Evolutionary conservation across 1,140 invertebrate species (phyloP).

Genomic region (Drosophila rhopaloa): DNA sequence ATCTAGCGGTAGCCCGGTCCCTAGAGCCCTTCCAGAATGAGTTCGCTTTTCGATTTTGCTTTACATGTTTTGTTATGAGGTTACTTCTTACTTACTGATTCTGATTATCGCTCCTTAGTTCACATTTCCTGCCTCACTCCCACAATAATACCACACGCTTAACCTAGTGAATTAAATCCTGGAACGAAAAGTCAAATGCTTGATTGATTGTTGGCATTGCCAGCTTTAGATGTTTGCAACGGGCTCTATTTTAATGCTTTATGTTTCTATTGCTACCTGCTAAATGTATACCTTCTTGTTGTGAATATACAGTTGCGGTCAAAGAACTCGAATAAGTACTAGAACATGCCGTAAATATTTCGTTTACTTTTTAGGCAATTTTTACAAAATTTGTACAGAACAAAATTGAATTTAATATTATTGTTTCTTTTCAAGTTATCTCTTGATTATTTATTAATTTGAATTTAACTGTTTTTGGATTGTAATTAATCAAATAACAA

Average conservation of each 20-base stretch:
- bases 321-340: not conserved
- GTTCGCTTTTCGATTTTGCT: slow-evolving; percentile 34
- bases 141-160: slow-evolving; percentile 8
- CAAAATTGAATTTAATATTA: no score
- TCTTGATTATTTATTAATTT: no score
- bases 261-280: slow-evolving; percentile 11
- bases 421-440: no score
- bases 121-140: not conserved
- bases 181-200: slow-evolving; percentile 30
- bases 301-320: not conserved
- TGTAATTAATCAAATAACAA: no score
- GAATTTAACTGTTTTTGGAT: no score
- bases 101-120: slow-evolving; percentile 11
- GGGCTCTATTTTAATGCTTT: slow-evolving; percentile 26
- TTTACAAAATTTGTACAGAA: no score
- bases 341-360: no score
- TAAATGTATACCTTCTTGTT: not conserved
- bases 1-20: slow-evolving; percentile 16
- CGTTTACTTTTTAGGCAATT: no score
- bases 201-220: slow-evolving; percentile 40
- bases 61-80: slow-evolving; percentile 5
- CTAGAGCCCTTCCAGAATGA: slow-evolving; percentile 11
- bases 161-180: not conserved
- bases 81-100: slow-evolving; percentile 18
- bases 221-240: slow-evolving; percentile 46